These are phyloP conservation scores for Zaprionus ornatus DNA, from an alignment of 1,140 invertebrate species.

Conservation along the genomic window DNA sequence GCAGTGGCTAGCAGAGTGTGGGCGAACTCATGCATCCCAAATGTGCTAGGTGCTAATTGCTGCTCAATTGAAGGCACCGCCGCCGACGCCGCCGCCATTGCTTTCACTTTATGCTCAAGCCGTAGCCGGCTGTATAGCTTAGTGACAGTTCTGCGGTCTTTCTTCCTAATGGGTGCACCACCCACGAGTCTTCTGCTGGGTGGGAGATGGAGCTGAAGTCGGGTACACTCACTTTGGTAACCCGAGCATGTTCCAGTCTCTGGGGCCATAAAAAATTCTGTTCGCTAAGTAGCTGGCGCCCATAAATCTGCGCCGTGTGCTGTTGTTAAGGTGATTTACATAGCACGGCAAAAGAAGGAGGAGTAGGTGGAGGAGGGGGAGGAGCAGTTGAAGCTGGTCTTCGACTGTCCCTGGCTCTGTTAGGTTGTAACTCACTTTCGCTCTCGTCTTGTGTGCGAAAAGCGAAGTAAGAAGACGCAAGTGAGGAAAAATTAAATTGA, in stretches of 20 bases:
- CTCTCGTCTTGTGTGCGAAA: conserved; percentile 24
- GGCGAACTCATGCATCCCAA: conserved; percentile 11
- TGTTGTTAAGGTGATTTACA: conserved; percentile 57
- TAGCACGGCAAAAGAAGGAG: conserved; percentile 9
- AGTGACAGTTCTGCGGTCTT: conserved; percentile 33
- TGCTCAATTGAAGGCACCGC: conserved; percentile 30
- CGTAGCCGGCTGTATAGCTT: not conserved
- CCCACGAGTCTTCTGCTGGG: conserved; percentile 11
- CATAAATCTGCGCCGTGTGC: conserved; percentile 52
- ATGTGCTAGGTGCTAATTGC: conserved; percentile 39
- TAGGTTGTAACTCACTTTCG: conserved; percentile 46
- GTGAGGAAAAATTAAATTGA: conserved; percentile 40
- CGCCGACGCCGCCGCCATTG: conserved; percentile 7
- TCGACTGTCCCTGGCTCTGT: conserved; percentile 1
- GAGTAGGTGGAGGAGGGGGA: not conserved
- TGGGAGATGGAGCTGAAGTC: not conserved
- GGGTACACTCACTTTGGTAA: conserved; percentile 23
- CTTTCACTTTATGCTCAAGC: conserved; percentile 32
- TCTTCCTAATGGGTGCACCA: conserved; percentile 25
- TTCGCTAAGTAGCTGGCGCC: conserved; percentile 47
- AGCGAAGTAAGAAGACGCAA: conserved; percentile 6
- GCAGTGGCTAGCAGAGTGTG: not conserved
- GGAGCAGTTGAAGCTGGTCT: not conserved
- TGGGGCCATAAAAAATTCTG: conserved; percentile 52
- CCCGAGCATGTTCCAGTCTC: conserved; percentile 34